Conservation (phyloP, 2,113 vertebrate species). For the Siniperca chuatsi region DNA sequence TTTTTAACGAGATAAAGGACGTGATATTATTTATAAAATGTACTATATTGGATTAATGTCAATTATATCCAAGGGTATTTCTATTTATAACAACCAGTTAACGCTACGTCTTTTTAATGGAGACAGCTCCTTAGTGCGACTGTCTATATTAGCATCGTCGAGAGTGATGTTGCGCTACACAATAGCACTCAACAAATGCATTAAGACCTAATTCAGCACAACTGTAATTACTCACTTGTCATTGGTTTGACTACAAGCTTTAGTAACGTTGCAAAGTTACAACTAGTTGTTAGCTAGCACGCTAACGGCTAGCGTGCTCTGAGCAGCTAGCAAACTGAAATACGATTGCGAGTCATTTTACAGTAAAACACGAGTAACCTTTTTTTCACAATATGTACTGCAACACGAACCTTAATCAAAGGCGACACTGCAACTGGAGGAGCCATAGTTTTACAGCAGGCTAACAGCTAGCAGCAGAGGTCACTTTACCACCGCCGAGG, state of each 20-base stretch:
- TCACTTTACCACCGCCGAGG: constrained; percentile 70
- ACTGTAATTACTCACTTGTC: accelerated
- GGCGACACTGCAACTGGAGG: constrained; percentile 92
- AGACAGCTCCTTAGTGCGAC: background rate
- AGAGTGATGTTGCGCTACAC: background rate
- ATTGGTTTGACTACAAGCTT: background rate
- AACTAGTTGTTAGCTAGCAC: constrained; percentile 15
- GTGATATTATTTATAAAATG: accelerated
- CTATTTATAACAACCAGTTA: background rate
- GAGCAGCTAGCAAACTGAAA: background rate
- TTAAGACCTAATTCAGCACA: background rate
- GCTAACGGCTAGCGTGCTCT: constrained; percentile 7
- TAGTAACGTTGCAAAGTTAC: background rate
- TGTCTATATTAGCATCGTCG: background rate
- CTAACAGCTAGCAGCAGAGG: constrained; percentile 72
- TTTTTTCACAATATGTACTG: accelerated
- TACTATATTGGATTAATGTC: accelerated
- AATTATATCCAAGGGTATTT: background rate
- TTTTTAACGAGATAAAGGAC: background rate
- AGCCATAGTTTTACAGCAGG: constrained; percentile 80
- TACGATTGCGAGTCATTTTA: accelerated
- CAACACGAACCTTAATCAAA: constrained; percentile 89
- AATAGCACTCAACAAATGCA: background rate
- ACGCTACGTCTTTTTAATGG: background rate
- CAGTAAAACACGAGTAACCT: accelerated